Percentiles rank a stretch among this genome's conserved stretches.
phyloP scores from a whole-genome alignment of 2,797 vertebrate species.

The Syndactyla subalaris region DNA sequence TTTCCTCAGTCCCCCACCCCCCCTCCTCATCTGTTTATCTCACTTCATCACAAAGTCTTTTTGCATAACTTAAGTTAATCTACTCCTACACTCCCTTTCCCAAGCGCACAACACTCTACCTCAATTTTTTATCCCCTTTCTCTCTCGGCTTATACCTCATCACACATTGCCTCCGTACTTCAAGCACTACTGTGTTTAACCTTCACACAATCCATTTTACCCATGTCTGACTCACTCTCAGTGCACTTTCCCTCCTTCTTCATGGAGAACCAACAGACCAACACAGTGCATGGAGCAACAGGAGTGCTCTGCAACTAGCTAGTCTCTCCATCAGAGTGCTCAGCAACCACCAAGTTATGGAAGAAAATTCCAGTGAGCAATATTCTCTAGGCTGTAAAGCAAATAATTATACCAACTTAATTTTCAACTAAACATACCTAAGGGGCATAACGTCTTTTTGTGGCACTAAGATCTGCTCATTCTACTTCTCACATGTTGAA shows the following conservation, averaged over 20 bases:
- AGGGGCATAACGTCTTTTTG: neutral
- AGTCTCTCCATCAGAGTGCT: neutral
- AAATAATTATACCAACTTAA: neutral
- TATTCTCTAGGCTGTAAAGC: neutral
- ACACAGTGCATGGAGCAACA: neutral
- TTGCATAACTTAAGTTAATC: neutral
- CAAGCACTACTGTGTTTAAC: neutral
- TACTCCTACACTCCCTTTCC: neutral
- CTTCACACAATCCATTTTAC: neutral
- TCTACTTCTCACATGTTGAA: neutral
- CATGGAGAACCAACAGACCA: neutral
- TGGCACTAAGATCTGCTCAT: neutral
- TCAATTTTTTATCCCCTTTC: neutral
- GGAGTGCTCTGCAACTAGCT: neutral
- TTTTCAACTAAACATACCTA: neutral
- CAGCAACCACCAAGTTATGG: fast-evolving
- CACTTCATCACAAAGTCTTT: neutral
- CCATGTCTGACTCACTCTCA: neutral
- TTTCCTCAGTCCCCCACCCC: neutral
- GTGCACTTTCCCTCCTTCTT: neutral
- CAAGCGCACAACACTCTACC: neutral
- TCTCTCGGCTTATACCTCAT: neutral
- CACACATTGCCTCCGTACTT: neutral
- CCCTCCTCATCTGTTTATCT: neutral
- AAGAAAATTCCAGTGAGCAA: neutral